These are phyloP conservation scores for Diplodus puntazzo DNA, from an alignment of 2,797 vertebrate genomes.

Conservation along the genomic window DNA sequence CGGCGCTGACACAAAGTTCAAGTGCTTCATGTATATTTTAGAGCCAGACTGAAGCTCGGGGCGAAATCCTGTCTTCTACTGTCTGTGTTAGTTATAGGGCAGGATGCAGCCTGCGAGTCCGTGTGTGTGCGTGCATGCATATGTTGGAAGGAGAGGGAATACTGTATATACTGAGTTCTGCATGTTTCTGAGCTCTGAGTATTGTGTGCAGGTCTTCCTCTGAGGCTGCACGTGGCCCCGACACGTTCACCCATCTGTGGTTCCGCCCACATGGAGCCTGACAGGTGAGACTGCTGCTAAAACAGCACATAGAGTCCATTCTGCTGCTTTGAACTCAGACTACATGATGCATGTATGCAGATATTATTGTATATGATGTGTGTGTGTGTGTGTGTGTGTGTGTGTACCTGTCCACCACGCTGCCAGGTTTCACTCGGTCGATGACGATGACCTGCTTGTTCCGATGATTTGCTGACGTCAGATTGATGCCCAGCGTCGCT, in stretches of 20 bases:
- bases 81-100: conserved; percentile 22
- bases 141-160: no score
- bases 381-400: background rate
- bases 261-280: background rate
- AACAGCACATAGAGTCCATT: background rate
- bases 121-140: no score
- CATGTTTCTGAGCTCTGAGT: background rate
- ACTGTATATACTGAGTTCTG: background rate
- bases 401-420: conserved; percentile 96
- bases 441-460: conserved; percentile 95
- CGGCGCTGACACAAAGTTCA: conserved; percentile 45
- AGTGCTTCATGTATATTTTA: conserved; percentile 64
- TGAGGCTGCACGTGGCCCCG: background rate
- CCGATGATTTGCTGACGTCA: conserved; percentile 88
- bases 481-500: conserved; percentile 91
- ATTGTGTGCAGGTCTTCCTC: background rate
- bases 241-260: background rate
- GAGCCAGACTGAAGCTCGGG: conserved; percentile 35
- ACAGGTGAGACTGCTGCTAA: background rate
- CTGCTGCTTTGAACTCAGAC: background rate
- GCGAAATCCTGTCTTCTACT: conserved; percentile 35
- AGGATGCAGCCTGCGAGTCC: background rate
- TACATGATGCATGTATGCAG: background rate
- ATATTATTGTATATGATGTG: background rate
- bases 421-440: conserved; percentile 94